Percentiles rank a stretch among this genome's conserved stretches.
Conservation (phyloP, 2,888 invertebrate species). For the Drosophila austrosaltans region DNA sequence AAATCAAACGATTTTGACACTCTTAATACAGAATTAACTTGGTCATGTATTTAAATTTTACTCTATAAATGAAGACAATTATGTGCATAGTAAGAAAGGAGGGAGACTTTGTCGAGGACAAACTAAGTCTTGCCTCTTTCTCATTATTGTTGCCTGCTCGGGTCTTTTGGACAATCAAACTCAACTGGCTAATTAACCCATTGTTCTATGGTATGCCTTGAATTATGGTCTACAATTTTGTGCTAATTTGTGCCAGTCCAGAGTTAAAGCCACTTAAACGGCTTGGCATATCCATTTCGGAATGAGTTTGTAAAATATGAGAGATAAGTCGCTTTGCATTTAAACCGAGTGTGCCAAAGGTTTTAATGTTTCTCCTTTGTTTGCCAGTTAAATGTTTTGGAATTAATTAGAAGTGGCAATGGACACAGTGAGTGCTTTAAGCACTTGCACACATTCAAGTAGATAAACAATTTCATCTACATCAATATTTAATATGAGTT, state of each 20-base stretch:
- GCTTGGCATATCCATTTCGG: slow-evolving; percentile 42
- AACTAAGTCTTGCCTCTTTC: neutral
- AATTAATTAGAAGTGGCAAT: slow-evolving; percentile 63
- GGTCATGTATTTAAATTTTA: neutral
- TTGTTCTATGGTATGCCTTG: slow-evolving; percentile 43
- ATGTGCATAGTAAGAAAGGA: slow-evolving; percentile 22
- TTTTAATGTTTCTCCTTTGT: slow-evolving; percentile 38
- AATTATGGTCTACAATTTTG: slow-evolving; percentile 56
- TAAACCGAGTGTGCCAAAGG: neutral
- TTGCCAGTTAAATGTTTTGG: slow-evolving; percentile 72
- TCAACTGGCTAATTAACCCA: slow-evolving; percentile 56
- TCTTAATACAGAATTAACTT: neutral
- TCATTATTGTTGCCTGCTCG: slow-evolving; percentile 17
- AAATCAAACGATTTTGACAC: neutral
- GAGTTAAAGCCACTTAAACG: slow-evolving; percentile 42
- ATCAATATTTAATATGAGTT: slow-evolving; percentile 9
- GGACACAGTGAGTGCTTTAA: slow-evolving; percentile 14
- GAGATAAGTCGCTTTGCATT: slow-evolving; percentile 38
- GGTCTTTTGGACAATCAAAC: slow-evolving; percentile 37
- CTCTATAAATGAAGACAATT: slow-evolving; percentile 19
- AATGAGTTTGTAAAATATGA: slow-evolving; percentile 70
- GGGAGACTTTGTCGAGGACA: too few species aligned
- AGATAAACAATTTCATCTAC: slow-evolving; percentile 5
- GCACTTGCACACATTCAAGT: neutral
- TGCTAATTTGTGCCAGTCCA: slow-evolving; percentile 56